Evolutionary conservation across 30 jellyfish, hydroid and myxozoan genomes (phyloP).

Genomic region (Clytia hemisphaerica): DNA sequence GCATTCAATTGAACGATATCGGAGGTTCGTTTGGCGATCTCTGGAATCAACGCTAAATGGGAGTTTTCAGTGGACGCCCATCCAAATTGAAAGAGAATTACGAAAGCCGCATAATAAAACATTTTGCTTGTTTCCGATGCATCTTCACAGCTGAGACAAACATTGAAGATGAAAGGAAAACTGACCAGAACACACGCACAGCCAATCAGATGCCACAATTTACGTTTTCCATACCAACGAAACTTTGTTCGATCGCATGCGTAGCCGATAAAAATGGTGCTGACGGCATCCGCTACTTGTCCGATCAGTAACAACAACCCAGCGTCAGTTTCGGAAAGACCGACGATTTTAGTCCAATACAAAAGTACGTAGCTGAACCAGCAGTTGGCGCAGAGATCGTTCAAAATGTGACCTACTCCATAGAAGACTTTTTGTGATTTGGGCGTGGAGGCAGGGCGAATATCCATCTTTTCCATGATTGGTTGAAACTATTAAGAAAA

Average conservation of each 20-base stretch:
- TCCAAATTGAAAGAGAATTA: slow-evolving; percentile 85
- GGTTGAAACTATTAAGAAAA: too few species aligned
- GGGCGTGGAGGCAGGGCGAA: too few species aligned
- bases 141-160: slow-evolving; percentile 51
- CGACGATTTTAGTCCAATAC: slow-evolving; percentile 76
- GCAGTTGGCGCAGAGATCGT: slow-evolving; percentile 88
- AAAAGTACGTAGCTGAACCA: slow-evolving; percentile 82
- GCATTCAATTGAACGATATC: slow-evolving; percentile 82
- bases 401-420: slow-evolving; percentile 90
- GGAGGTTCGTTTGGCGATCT: slow-evolving; percentile 57
- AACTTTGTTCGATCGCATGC: slow-evolving; percentile 69
- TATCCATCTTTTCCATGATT: too few species aligned
- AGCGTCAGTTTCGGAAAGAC: slow-evolving; percentile 69
- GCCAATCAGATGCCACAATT: slow-evolving; percentile 86
- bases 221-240: slow-evolving; percentile 61
- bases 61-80: slow-evolving; percentile 93
- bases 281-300: slow-evolving; percentile 90
- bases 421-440: slow-evolving; percentile 41
- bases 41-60: slow-evolving; percentile 85
- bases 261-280: slow-evolving; percentile 77
- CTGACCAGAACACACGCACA: slow-evolving; percentile 60
- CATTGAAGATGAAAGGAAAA: slow-evolving; percentile 76
- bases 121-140: slow-evolving; percentile 32
- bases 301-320: slow-evolving; percentile 83
- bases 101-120: slow-evolving; percentile 73